These are phyloP conservation scores for Phasia obesa DNA, from an alignment of 2,888 invertebrate species.

Conservation along the genomic window DNA sequence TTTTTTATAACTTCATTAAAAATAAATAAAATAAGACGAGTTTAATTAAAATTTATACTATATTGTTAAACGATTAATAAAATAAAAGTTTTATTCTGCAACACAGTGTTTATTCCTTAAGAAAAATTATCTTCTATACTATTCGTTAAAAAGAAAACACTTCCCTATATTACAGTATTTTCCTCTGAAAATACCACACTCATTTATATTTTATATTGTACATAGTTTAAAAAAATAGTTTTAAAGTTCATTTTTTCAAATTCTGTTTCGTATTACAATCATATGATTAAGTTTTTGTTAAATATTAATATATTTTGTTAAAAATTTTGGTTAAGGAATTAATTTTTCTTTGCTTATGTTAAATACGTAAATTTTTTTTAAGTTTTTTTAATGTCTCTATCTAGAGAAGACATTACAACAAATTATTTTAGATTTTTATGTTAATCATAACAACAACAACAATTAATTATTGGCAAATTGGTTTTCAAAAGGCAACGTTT, in stretches of 20 bases:
- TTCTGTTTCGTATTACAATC: constrained; percentile 26
- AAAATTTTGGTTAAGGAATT: constrained; percentile 43
- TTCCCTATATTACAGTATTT: neutral
- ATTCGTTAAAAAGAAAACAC: too few relatives aligned
- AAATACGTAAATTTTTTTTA: constrained; percentile 20
- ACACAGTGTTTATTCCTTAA: too few relatives aligned
- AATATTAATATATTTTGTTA: constrained; percentile 21
- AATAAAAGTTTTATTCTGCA: too few relatives aligned
- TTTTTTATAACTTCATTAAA: too few relatives aligned
- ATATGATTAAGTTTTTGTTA: constrained; percentile 39
- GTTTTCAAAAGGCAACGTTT: constrained; percentile 60
- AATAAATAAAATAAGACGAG: too few relatives aligned
- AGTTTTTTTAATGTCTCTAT: constrained; percentile 22
- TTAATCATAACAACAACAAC: constrained; percentile 7
- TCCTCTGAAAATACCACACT: constrained; percentile 43
- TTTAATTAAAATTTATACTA: too few relatives aligned
- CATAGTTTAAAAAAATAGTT: constrained; percentile 50
- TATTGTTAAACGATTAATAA: too few relatives aligned
- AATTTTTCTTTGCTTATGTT: constrained; percentile 9
- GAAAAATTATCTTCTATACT: too few relatives aligned
- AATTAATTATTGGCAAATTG: constrained; percentile 40
- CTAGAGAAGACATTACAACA: constrained; percentile 47
- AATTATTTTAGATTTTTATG: constrained; percentile 14
- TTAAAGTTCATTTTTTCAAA: constrained; percentile 22
- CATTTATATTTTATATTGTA: constrained; percentile 5